Evolutionary conservation across 2,113 vertebrate species (phyloP).

Genomic region (Australoheros scitulus): DNA sequence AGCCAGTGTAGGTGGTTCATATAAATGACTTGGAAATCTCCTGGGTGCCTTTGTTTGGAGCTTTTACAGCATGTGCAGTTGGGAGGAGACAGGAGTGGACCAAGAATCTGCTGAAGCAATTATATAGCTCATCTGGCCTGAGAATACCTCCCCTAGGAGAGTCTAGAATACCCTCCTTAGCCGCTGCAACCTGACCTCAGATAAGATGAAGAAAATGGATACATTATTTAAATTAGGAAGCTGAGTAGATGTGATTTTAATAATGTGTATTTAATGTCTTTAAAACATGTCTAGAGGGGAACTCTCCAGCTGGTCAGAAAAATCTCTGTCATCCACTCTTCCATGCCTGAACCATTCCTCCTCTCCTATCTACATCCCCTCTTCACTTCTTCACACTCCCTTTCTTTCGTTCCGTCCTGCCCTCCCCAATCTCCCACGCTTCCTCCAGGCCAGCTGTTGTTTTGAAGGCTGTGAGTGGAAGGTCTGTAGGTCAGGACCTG

Average conservation of each 20-base stretch:
- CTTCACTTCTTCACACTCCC: constrained; percentile 30
- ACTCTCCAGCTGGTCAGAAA: neutral
- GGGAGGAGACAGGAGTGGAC: neutral
- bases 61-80: neutral
- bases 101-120: neutral
- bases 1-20: neutral
- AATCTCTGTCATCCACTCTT: neutral
- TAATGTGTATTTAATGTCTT: neutral
- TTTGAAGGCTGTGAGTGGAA: constrained; percentile 63
- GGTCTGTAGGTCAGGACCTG: constrained; percentile 69
- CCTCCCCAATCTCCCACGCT: constrained; percentile 46
- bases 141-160: neutral
- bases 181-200: neutral
- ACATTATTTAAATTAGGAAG: neutral
- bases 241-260: neutral
- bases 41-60: neutral
- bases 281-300: neutral
- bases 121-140: neutral
- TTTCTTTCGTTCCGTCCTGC: constrained; percentile 25
- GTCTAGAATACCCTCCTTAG: neutral
- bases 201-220: neutral
- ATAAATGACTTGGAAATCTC: neutral
- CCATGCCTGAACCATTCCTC: neutral
- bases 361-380: constrained; percentile 18
- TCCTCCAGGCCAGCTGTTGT: constrained; percentile 77